Percentiles rank a stretch among this genome's conserved stretches.
Evolutionary conservation across 2,113 vertebrate genomes (phyloP).

Genomic region (Thomomys bottae): DNA sequence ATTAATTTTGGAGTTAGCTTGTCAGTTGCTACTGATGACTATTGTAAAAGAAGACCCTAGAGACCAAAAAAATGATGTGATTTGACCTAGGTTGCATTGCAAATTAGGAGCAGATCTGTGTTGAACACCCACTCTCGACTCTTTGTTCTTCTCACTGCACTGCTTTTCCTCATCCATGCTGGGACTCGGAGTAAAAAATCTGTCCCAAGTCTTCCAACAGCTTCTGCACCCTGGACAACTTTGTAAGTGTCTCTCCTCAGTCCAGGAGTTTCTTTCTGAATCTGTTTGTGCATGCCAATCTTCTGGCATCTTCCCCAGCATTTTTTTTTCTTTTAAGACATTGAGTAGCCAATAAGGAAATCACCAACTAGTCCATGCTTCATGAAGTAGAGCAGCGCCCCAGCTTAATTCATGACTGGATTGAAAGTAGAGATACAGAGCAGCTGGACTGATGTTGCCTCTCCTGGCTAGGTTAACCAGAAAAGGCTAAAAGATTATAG

Average conservation of each 20-base stretch:
- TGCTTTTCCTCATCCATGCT: neutral
- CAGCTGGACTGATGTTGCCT: neutral
- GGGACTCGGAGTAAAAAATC: neutral
- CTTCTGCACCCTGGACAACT: neutral
- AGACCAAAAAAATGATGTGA: slow-evolving; percentile 60
- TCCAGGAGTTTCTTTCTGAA: neutral
- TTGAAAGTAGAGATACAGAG: neutral
- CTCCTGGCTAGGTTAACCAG: neutral
- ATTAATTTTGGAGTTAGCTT: slow-evolving; percentile 66
- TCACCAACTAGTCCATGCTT: neutral
- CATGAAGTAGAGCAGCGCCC: neutral
- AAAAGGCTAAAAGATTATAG: neutral
- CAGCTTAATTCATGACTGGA: neutral
- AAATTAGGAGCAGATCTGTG: slow-evolving; percentile 61
- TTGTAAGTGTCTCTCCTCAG: neutral
- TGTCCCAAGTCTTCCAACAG: neutral
- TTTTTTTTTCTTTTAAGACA: neutral
- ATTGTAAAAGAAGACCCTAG: slow-evolving; percentile 56
- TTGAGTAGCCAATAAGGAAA: neutral
- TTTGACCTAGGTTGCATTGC: slow-evolving; percentile 64
- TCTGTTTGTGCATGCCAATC: neutral
- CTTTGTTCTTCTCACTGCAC: slow-evolving; percentile 42
- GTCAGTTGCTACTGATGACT: slow-evolving; percentile 57
- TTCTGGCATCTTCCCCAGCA: neutral
- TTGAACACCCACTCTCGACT: slow-evolving; percentile 64